A percentile compares a stretch with the other conserved stretches of the same genome.
Conservation (phyloP, 1,140 invertebrate genomes). For the Drosophila orena region DNA sequence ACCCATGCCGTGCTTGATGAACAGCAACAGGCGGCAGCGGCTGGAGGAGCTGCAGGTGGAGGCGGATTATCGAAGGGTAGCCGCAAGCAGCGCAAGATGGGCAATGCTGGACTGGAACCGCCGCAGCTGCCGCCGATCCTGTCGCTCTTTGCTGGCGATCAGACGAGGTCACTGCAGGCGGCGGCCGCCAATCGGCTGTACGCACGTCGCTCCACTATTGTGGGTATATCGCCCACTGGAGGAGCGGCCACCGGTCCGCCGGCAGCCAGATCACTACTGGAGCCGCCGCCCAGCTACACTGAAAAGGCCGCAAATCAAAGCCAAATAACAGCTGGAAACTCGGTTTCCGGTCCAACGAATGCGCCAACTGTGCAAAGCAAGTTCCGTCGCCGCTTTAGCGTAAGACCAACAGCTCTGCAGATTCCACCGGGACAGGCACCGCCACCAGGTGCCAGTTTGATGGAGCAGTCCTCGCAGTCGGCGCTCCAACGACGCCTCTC, state of each 20-base stretch:
- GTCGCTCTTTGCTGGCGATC: constrained; percentile 72
- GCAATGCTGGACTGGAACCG: constrained; percentile 86
- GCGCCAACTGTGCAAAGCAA: constrained; percentile 42
- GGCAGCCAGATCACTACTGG: constrained; percentile 38
- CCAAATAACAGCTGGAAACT: neutral
- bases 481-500: constrained; percentile 78
- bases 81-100: constrained; percentile 86
- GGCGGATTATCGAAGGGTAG: constrained; percentile 1
- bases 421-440: constrained; percentile 82
- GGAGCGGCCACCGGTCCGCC: neutral
- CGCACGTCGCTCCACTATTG: constrained; percentile 75
- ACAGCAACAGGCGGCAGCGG: constrained; percentile 41
- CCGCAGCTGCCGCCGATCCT: constrained; percentile 69
- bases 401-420: constrained; percentile 78
- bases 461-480: constrained; percentile 58
- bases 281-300: constrained; percentile 77
- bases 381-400: constrained; percentile 80
- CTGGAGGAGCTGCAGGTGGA: neutral
- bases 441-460: constrained; percentile 63
- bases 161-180: constrained; percentile 57
- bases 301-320: constrained; percentile 31
- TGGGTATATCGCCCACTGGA: constrained; percentile 64
- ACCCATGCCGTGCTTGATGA: constrained; percentile 81
- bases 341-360: neutral
- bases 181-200: constrained; percentile 75